phyloP scores from a whole-genome alignment of 2,113 vertebrate species.

The Callopanchax toddi region DNA sequence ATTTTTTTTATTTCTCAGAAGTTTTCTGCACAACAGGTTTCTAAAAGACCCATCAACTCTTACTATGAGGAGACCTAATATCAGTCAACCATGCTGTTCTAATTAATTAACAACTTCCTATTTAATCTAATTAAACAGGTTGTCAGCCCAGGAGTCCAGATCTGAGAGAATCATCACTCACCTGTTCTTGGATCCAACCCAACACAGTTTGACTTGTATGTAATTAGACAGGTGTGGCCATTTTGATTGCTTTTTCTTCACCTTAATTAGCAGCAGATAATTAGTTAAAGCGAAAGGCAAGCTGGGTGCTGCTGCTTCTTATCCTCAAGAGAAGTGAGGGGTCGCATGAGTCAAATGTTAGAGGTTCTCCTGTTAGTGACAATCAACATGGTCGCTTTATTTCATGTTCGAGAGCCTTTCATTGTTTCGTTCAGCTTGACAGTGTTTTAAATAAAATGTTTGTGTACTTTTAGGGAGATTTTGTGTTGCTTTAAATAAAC shows the following conservation, averaged over 20 bases:
- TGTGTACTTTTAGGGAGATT: background rate
- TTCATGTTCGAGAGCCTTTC: conserved; percentile 2
- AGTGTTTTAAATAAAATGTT: too few relatives aligned
- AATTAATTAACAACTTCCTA: conserved; percentile 71
- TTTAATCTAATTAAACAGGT: conserved; percentile 78
- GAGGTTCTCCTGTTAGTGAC: conserved; percentile 7
- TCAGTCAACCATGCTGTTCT: conserved; percentile 57
- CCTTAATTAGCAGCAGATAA: conserved; percentile 72
- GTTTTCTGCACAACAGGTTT: conserved; percentile 37
- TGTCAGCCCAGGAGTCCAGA: conserved; percentile 62
- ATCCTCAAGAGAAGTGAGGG: conserved; percentile 31
- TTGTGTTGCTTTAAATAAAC: background rate
- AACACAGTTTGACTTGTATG: conserved; percentile 68
- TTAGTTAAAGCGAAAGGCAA: conserved; percentile 61
- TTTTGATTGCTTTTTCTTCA: conserved; percentile 71
- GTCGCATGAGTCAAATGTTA: conserved; percentile 40
- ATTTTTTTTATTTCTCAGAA: conserved; percentile 7
- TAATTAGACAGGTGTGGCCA: conserved; percentile 77
- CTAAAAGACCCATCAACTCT: conserved; percentile 33
- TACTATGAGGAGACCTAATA: conserved; percentile 29
- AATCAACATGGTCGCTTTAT: background rate
- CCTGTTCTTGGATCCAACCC: conserved; percentile 59
- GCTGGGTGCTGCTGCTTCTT: conserved; percentile 29
- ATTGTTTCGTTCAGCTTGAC: background rate
- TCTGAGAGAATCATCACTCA: conserved; percentile 67